Percentiles rank a stretch among this genome's conserved stretches.
Evolutionary conservation across 2,888 invertebrate species (phyloP).

Genomic region (Polydrusus tereticollis): DNA sequence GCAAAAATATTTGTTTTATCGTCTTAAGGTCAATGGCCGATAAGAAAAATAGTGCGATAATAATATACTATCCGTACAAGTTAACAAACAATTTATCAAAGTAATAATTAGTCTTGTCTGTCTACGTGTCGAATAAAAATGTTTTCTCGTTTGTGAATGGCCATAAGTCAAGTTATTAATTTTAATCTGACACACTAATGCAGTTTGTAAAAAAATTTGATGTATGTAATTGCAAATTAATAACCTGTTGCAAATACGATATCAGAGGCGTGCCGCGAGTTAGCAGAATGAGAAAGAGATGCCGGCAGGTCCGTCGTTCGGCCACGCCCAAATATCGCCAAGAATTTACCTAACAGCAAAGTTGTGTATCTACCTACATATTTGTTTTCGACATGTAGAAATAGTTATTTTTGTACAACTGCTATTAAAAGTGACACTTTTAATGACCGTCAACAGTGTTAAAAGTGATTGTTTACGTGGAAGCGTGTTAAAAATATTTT

Average conservation of each 20-base stretch:
- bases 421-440: too few relatives aligned
- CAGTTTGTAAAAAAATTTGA: neutral
- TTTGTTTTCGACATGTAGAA: too few relatives aligned
- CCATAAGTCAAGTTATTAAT: neutral
- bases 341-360: too few relatives aligned
- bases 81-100: neutral
- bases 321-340: too few relatives aligned
- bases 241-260: neutral
- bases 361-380: too few relatives aligned
- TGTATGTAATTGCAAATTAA: neutral
- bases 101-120: neutral
- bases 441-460: too few relatives aligned
- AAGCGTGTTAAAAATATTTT: too few relatives aligned
- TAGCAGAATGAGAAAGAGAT: too few relatives aligned
- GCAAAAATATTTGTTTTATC: neutral
- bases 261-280: too few relatives aligned
- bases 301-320: too few relatives aligned
- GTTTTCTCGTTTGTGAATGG: slow-evolving; percentile 1
- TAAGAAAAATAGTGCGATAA: slow-evolving; percentile 4
- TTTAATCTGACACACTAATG: neutral
- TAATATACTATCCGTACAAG: neutral
- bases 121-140: neutral
- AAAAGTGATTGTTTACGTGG: too few relatives aligned
- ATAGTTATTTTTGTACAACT: too few relatives aligned
- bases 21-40: neutral